Conservation (phyloP, 2,113 vertebrate species). For the Benitochromis conjunctus region DNA sequence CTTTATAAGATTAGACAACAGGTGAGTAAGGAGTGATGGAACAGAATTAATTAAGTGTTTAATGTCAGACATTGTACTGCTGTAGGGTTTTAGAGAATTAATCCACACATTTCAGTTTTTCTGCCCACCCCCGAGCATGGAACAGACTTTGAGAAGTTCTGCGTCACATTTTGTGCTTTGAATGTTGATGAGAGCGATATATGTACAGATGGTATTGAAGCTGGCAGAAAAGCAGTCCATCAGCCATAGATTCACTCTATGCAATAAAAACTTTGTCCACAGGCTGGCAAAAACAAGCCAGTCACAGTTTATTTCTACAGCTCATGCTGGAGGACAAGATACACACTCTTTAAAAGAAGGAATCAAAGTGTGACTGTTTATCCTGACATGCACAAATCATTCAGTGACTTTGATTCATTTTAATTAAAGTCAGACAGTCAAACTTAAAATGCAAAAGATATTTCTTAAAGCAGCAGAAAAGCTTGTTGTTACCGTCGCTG, state of each 20-base stretch:
- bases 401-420: not conserved
- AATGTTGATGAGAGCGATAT: not conserved
- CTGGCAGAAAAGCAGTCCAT: not conserved
- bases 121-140: not conserved
- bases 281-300: not conserved
- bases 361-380: not conserved
- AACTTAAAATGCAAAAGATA: not conserved
- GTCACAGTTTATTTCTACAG: not conserved
- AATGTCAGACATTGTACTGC: not conserved
- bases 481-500: not conserved
- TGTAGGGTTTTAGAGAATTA: not conserved
- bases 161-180: not conserved
- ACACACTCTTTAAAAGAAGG: not conserved
- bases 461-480: constrained; percentile 2
- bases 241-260: not conserved
- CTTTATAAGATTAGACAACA: not conserved
- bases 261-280: not conserved
- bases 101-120: not conserved
- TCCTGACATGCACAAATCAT: not conserved
- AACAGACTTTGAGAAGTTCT: not conserved
- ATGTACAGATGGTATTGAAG: not conserved
- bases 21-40: not conserved
- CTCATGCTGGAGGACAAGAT: not conserved
- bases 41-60: not conserved
- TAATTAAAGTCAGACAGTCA: constrained; percentile 16